Evolutionary conservation across 2,797 vertebrate species (phyloP).

Genomic region (Phrynocephalus guinanensis): DNA sequence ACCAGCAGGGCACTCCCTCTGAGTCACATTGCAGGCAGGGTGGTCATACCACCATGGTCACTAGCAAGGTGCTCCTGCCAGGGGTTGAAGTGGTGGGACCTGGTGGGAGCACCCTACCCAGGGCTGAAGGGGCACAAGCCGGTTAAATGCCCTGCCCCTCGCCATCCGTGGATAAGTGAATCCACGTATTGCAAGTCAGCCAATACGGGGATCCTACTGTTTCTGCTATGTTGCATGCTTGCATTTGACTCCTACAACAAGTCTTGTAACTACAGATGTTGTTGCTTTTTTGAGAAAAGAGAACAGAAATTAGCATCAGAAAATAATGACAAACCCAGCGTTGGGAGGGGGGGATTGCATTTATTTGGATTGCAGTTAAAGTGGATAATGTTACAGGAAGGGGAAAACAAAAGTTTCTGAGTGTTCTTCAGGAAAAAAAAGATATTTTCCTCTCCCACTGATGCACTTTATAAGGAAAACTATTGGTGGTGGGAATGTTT

Average conservation of each 20-base stretch:
- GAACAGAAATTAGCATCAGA: not conserved
- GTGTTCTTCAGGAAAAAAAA: not conserved
- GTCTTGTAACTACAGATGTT: not conserved
- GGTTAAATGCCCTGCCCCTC: too few species aligned
- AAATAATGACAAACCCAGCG: not conserved
- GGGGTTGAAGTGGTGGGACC: too few species aligned
- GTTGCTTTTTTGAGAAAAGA: not conserved
- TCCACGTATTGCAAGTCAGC: too few species aligned
- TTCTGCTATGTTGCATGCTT: not conserved
- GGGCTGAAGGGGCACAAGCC: too few species aligned
- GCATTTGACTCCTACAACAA: not conserved
- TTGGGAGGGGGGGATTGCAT: not conserved
- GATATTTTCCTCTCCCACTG: not conserved
- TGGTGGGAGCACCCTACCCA: too few species aligned
- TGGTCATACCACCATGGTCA: too few species aligned
- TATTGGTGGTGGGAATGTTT: not conserved
- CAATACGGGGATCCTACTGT: too few species aligned
- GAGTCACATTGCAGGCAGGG: too few species aligned
- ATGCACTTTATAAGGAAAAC: slow-evolving; percentile 3
- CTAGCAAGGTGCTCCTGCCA: too few species aligned
- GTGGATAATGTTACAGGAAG: not conserved
- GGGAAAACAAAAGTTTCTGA: not conserved
- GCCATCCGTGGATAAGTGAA: too few species aligned
- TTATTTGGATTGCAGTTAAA: not conserved
- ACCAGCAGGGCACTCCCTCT: too few species aligned